phyloP scores from a whole-genome alignment of 1,140 invertebrate species.

The Rhizoglyphus robini region DNA sequence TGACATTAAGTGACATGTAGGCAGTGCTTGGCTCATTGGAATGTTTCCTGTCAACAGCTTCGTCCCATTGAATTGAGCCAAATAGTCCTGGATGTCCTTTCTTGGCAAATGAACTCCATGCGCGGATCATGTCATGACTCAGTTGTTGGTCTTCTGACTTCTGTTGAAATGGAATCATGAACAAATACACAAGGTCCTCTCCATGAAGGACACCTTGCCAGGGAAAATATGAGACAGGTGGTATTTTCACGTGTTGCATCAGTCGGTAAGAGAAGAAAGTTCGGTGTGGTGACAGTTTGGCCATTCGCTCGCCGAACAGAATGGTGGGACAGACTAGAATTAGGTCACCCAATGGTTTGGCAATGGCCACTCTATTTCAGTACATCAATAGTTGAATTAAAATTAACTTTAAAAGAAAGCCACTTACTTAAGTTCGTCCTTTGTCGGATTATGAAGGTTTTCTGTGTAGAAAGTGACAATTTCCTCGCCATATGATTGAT shows the following conservation, averaged over 20 bases:
- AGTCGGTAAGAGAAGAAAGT: not conserved
- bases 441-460: no score
- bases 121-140: not conserved
- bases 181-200: not conserved
- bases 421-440: no score
- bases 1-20: no score
- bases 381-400: no score
- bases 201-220: not conserved
- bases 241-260: not conserved
- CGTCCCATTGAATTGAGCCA: no score
- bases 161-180: not conserved
- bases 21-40: no score
- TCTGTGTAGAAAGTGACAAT: not conserved
- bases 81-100: not conserved
- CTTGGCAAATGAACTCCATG: not conserved
- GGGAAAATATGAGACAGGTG: not conserved
- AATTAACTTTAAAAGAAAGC: no score
- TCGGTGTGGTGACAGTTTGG: not conserved
- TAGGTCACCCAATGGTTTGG: no score
- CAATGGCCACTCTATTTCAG: no score
- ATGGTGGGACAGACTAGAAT: no score
- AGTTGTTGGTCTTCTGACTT: not conserved
- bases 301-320: not conserved
- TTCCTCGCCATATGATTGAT: no score
- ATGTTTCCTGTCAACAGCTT: no score